These are phyloP conservation scores for Arctia plantaginis DNA, from an alignment of 2,888 invertebrate species.

Conservation along the genomic window DNA sequence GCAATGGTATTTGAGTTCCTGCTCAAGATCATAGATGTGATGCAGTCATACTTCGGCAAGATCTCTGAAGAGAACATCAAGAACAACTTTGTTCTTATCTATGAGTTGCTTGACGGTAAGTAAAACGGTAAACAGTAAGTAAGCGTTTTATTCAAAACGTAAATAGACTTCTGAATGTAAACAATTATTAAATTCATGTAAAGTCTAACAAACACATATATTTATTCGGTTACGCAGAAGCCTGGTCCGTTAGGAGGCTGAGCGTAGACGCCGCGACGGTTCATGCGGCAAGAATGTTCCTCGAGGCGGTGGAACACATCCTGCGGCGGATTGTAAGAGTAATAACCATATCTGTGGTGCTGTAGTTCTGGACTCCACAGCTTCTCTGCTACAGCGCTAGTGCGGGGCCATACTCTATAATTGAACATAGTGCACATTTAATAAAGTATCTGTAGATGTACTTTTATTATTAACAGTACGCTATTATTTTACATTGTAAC, in stretches of 20 bases:
- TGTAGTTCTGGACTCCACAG: constrained; percentile 49
- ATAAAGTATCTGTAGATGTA: not conserved
- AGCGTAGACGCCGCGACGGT: constrained; percentile 88
- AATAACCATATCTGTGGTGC: not conserved
- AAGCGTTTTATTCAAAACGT: constrained; percentile 21
- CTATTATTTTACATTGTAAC: not conserved
- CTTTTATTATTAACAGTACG: not conserved
- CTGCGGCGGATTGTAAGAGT: constrained; percentile 45
- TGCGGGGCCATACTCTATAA: constrained; percentile 82
- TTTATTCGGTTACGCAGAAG: constrained; percentile 59
- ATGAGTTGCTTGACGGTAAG: constrained; percentile 98
- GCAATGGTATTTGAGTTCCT: constrained; percentile 99
- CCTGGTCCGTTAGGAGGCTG: constrained; percentile 91
- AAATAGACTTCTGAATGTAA: constrained; percentile 10
- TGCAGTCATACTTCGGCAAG: constrained; percentile 99
- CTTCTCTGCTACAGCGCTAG: constrained; percentile 94
- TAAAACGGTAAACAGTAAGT: constrained; percentile 44
- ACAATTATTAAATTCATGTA: constrained; percentile 22
- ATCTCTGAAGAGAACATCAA: constrained; percentile 99
- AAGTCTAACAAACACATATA: constrained; percentile 3
- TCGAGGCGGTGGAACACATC: constrained; percentile 65
- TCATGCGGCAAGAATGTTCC: constrained; percentile 88
- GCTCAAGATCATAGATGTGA: constrained; percentile 98
- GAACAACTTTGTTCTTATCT: constrained; percentile 99
- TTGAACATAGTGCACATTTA: not conserved